Evolutionary conservation across 2,797 vertebrate genomes (phyloP).

Genomic region (Hirundo rustica): DNA sequence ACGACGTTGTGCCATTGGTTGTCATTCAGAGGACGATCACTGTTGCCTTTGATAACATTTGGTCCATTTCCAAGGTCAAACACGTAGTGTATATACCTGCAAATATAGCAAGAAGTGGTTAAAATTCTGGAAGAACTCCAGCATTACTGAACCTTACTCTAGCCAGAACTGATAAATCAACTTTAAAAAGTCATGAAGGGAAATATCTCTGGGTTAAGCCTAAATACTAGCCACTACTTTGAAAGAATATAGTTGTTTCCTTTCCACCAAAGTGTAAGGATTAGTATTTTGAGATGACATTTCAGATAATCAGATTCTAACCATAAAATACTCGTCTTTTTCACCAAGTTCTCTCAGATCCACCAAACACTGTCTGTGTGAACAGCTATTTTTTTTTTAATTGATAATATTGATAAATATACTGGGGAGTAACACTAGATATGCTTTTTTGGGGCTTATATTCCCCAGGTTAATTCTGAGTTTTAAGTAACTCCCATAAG

Average conservation of each 20-base stretch:
- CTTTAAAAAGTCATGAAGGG: neutral
- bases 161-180: neutral
- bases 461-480: neutral
- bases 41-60: slow-evolving; percentile 97
- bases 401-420: neutral
- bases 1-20: slow-evolving; percentile 99
- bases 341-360: neutral
- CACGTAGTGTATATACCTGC: slow-evolving; percentile 96
- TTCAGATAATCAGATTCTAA: neutral
- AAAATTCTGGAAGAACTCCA: neutral
- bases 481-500: neutral
- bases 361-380: neutral
- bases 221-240: neutral
- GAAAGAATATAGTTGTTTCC: neutral
- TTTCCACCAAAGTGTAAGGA: neutral
- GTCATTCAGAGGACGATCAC: slow-evolving; percentile 92
- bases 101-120: neutral
- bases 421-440: neutral
- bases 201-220: neutral
- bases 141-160: neutral
- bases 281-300: neutral
- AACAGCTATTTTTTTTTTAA: neutral
- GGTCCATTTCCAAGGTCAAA: slow-evolving; percentile 97
- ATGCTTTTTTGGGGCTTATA: neutral
- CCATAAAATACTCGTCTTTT: neutral